Evolutionary conservation across 2,888 invertebrate species (phyloP).

Genomic region (Onthophagus sagittarius): DNA sequence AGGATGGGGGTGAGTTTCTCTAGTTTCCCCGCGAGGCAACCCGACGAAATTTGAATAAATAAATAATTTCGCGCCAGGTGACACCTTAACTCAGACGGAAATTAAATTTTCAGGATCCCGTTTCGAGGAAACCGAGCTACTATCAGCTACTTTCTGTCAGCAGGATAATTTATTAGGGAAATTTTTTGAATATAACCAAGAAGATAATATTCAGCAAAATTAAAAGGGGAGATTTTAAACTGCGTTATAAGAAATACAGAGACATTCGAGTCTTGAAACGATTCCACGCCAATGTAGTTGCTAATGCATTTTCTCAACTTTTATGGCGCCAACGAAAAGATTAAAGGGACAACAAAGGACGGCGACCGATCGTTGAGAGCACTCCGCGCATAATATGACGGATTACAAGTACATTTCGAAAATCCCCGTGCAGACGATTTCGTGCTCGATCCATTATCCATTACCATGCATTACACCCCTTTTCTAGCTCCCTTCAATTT

Average conservation of each 20-base stretch:
- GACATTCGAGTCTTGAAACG: not conserved
- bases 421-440: constrained; percentile 39
- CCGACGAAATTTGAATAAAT: not conserved
- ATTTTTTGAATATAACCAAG: not conserved
- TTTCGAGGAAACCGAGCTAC: not conserved
- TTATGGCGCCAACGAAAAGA: constrained; percentile 4
- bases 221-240: not conserved
- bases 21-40: not conserved
- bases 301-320: constrained; percentile 9
- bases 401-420: constrained; percentile 43
- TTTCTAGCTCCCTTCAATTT: constrained; percentile 27
- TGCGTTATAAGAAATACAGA: not conserved
- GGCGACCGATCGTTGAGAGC: constrained; percentile 26
- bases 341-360: constrained; percentile 11
- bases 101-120: not conserved
- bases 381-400: constrained; percentile 39
- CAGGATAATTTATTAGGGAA: not conserved
- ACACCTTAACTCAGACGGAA: not conserved
- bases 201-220: not conserved
- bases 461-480: constrained; percentile 39
- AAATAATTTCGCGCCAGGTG: not conserved
- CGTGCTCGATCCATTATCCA: constrained; percentile 38
- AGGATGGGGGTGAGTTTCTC: not conserved
- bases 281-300: not conserved
- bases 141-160: not conserved